Conservation (phyloP, 2,797 vertebrate genomes). For the Rhinoraja longicauda region DNA sequence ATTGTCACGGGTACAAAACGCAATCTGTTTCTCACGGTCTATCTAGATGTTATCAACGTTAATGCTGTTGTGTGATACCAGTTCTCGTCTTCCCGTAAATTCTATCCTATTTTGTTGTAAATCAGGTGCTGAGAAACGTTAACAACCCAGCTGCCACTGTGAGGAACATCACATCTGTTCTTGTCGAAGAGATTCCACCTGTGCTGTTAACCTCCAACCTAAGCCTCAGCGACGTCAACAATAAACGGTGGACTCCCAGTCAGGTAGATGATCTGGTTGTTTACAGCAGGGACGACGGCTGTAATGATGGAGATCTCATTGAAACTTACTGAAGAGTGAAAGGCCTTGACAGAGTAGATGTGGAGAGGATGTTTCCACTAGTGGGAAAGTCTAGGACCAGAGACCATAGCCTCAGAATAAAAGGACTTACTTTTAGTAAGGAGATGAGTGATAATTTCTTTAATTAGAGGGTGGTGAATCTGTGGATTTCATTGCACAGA, state of each 20-base stretch:
- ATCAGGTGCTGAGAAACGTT: neutral
- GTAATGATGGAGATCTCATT: neutral
- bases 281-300: neutral
- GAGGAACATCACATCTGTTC: constrained; percentile 7
- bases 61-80: too few relatives aligned
- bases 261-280: neutral
- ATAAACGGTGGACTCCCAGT: constrained; percentile 26
- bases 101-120: neutral
- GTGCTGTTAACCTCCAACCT: constrained; percentile 11
- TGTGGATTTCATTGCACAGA: too few relatives aligned
- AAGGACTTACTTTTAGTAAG: too few relatives aligned
- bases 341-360: too few relatives aligned
- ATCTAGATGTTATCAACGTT: neutral
- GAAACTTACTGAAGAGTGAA: too few relatives aligned
- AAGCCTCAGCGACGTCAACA: neutral
- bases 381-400: too few relatives aligned
- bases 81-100: neutral
- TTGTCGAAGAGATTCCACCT: neutral
- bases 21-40: neutral
- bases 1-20: neutral
- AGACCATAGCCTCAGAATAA: too few relatives aligned
- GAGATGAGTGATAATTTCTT: too few relatives aligned
- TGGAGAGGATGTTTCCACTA: too few relatives aligned
- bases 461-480: too few relatives aligned
- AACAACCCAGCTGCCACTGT: neutral